phyloP scores from a whole-genome alignment of 1,140 invertebrate genomes.

The Nasonia vitripennis region DNA sequence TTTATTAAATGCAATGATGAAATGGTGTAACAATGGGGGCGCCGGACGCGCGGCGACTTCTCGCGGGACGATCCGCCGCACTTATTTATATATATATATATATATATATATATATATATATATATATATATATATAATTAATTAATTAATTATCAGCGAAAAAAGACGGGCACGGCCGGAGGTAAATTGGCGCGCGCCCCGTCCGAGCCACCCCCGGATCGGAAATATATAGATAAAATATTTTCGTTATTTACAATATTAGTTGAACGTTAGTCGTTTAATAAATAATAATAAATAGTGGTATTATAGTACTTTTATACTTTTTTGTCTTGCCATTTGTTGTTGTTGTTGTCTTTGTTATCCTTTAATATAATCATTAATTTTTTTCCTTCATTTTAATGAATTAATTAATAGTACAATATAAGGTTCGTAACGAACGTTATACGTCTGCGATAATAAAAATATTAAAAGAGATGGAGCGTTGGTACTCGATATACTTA shows the following conservation, averaged over 20 bases:
- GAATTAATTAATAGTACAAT: slow-evolving; percentile 41
- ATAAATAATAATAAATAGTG: slow-evolving; percentile 74
- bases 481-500: slow-evolving; percentile 46
- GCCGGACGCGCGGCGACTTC: slow-evolving; percentile 64
- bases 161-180: slow-evolving; percentile 61
- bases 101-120: slow-evolving; percentile 47
- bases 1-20: slow-evolving; percentile 77
- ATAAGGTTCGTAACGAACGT: slow-evolving; percentile 59
- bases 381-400: slow-evolving; percentile 3
- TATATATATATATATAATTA: slow-evolving; percentile 43
- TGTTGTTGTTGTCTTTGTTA: slow-evolving; percentile 4
- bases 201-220: slow-evolving; percentile 65
- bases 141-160: slow-evolving; percentile 48
- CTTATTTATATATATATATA: slow-evolving; percentile 36
- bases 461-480: slow-evolving; percentile 75
- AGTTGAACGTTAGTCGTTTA: slow-evolving; percentile 72
- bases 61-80: slow-evolving; percentile 58
- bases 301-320: slow-evolving; percentile 65
- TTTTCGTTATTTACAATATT: slow-evolving; percentile 76
- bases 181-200: slow-evolving; percentile 65
- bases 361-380: slow-evolving; percentile 48
- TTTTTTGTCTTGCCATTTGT: slow-evolving; percentile 44
- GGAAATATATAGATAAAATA: slow-evolving; percentile 76
- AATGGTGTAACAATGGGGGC: slow-evolving; percentile 75
- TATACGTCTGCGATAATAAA: slow-evolving; percentile 72